Base-by-base conservation (phyloP, 2,113 vertebrate species). In the Asarcornis scutulata region DNA sequence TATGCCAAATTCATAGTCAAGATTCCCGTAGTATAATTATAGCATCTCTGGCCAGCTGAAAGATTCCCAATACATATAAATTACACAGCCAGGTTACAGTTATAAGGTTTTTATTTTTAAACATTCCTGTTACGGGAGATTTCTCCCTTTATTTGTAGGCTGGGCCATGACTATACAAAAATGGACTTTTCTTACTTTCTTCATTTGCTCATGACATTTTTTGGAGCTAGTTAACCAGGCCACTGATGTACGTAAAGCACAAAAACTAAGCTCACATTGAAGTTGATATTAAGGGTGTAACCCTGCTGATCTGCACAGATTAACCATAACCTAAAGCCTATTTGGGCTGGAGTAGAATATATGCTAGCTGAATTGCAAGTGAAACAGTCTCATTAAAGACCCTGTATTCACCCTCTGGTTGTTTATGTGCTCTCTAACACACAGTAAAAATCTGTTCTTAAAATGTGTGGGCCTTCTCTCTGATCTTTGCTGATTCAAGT, bases 1-100 rank as follows among this genome's bases (percentile, higher is more conserved):
- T 89, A 87, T 8, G 48, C 77, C 76, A 92, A 92, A 97, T 96
- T 93, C 89, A 83, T 38, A 88, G 94, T 96, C 83, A 81, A 81
- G 78, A 96, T 96, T 96, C 85, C 75, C 67, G 60, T 76, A 63
- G 53, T 83, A 8, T 94, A 96, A 97, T 95, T 92, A 74, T 8
- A 87, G 32, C n/a, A 81, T 83, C 66, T 89, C 74, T 93, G 83
- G 86, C 78, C 83, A 88, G 59, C 87, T 83, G 90, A 96, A 93
- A 94, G 69, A 82, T 91, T 77, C 67, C 77, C 80, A 79, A 88
- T 96, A 94, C 53, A 66, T 76, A 89, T 71, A 95, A 92, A 95
- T 92, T 72, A 86, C 44, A 68, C 26, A 29, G 67, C 56, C 77
- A 89, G 67, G 44, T 80, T 92, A 73, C 25, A 55, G 62, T 76